Base-by-base conservation (phyloP, 2,888 invertebrate species). In the Pemphredon lugubris region DNA sequence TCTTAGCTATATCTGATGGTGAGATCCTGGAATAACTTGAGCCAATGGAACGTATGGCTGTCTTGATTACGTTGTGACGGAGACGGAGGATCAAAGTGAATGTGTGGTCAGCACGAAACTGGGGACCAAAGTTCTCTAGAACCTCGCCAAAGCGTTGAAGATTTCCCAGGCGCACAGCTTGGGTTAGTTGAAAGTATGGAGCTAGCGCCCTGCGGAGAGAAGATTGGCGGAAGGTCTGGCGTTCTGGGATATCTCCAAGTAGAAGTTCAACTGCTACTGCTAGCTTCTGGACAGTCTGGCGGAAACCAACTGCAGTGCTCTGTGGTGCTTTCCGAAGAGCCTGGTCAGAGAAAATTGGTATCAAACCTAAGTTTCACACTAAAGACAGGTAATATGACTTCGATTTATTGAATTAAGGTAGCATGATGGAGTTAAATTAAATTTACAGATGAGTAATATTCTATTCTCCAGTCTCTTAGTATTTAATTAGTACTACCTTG, bases 41-140 rank as follows among this genome's bases (percentile, higher is more conserved):
- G 0, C 98, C 98, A 90, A 99, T 99, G 51, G 97, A 96, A 34
- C 98, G 93, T 58, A 99, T 96, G 0, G 98, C 98, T 9, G 99
- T 99, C 91, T 99, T 99, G 85, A 99, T 99, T 0, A 99, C 99
- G 91, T 99, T 99, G 90, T 99, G 99, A 58, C 98, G 93, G 59
- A 99, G 92, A 72, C 99, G 95, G 47, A 99, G 93, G 84, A 99
- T 99, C 68, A 99, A 91, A 20, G 98, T 98, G 84, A 97, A 98
- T 0, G 99, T 99, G 87, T 98, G 96, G 90, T 99, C 99, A 79
- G 92, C 92, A 77, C 97, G 94, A 89, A 99, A 99, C 88, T 97
- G 96, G 0, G 95, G 94, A 0, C 97, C 96, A 90, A 95, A 97
- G 86, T 96, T 96, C 82, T 96, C 95, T 58, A 99, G 91, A 0